Conservation (phyloP, 2,797 vertebrate genomes). For the Scarus forsteni region DNA sequence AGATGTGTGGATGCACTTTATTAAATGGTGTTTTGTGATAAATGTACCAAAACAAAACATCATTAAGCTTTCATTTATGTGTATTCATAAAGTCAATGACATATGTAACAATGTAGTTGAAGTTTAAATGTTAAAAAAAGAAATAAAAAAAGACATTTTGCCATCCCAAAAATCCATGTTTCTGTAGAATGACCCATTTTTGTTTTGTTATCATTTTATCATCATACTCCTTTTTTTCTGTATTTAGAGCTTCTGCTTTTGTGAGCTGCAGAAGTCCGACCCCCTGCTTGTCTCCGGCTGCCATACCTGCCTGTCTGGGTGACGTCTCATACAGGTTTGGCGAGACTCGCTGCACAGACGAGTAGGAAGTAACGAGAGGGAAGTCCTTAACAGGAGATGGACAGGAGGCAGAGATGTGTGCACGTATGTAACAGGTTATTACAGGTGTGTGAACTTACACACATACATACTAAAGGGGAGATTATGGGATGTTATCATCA, state of each 20-base stretch:
- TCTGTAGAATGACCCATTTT: no score
- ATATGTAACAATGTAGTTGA: no score
- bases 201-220: no score
- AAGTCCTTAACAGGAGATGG: constrained; percentile 1
- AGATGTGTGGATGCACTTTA: no score
- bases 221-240: background rate
- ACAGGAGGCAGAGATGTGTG: background rate
- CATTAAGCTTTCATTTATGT: no score
- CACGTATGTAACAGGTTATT: background rate
- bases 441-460: constrained; percentile 12
- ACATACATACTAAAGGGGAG: constrained; percentile 56
- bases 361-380: constrained; percentile 36
- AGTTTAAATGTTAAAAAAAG: no score
- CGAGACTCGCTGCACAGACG: constrained; percentile 49
- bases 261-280: constrained; percentile 9
- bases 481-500: constrained; percentile 54
- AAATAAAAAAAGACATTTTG: no score
- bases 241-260: background rate
- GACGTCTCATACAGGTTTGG: constrained; percentile 77
- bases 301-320: constrained; percentile 45
- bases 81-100: no score
- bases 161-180: no score
- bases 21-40: no score
- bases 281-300: constrained; percentile 31
- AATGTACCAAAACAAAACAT: no score